These are phyloP conservation scores for Amorpha juglandis DNA, from an alignment of 2,888 invertebrate genomes.

Conservation along the genomic window DNA sequence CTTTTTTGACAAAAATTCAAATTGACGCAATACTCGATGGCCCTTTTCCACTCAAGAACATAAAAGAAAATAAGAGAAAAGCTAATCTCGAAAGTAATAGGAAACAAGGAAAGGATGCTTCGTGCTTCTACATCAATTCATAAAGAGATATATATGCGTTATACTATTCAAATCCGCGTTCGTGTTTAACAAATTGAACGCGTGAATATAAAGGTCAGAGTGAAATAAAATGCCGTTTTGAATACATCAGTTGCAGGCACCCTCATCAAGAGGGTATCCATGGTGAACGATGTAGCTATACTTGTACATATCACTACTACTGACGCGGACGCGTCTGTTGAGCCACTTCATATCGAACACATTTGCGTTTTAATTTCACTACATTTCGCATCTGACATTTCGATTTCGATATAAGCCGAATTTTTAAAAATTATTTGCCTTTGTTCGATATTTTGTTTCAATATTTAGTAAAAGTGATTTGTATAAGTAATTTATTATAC, in stretches of 20 bases:
- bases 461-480: neutral
- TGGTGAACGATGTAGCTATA: conserved; percentile 38
- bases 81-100: neutral
- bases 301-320: conserved; percentile 37
- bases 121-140: neutral
- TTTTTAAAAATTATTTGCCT: neutral
- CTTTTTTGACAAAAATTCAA: neutral
- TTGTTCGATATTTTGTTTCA: neutral
- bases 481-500: neutral
- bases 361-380: conserved; percentile 25
- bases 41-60: neutral
- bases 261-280: conserved; percentile 48
- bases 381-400: conserved; percentile 25
- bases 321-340: conserved; percentile 25
- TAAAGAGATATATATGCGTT: conserved; percentile 1
- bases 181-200: conserved; percentile 31
- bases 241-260: conserved; percentile 49
- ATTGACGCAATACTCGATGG: neutral
- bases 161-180: conserved; percentile 17
- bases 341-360: conserved; percentile 27
- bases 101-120: neutral
- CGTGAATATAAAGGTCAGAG: conserved; percentile 35
- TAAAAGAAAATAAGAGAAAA: neutral
- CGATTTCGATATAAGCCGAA: neutral
- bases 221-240: conserved; percentile 47